Conservation (phyloP, 2,888 invertebrate species). For the Siphlonurus alternatus region DNA sequence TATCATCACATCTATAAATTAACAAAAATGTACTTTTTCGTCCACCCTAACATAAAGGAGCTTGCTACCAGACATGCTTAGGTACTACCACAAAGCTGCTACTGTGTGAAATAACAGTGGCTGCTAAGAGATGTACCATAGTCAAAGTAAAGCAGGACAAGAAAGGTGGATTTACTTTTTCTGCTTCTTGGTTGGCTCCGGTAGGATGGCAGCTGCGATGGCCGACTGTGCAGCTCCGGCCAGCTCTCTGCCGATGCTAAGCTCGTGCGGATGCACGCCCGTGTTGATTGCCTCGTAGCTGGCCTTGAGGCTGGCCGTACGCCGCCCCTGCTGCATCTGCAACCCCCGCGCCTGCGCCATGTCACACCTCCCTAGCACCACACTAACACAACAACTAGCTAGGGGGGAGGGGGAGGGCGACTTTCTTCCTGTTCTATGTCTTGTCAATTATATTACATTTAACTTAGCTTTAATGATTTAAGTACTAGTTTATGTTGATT, state of each 20-base stretch:
- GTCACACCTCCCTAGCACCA: not conserved
- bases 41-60: no score
- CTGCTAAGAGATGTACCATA: no score
- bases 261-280: conserved; percentile 34
- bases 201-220: conserved; percentile 41
- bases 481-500: not conserved
- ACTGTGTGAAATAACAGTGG: no score
- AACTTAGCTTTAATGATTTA: not conserved
- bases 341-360: conserved; percentile 2
- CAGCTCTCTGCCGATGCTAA: conserved; percentile 50
- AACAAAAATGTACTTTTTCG: no score
- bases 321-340: conserved; percentile 83
- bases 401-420: no score
- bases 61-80: not conserved
- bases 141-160: no score
- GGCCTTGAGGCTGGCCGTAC: conserved; percentile 86
- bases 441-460: no score
- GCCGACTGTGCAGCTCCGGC: conserved; percentile 57
- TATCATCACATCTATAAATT: no score
- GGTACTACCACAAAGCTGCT: no score
- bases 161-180: conserved; percentile 31
- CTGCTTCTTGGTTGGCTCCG: conserved; percentile 43
- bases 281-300: conserved; percentile 76
- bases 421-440: no score
- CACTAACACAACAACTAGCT: not conserved